Evolutionary conservation across 2,113 vertebrate species (phyloP).

Genomic region (Lutjanus erythropterus): DNA sequence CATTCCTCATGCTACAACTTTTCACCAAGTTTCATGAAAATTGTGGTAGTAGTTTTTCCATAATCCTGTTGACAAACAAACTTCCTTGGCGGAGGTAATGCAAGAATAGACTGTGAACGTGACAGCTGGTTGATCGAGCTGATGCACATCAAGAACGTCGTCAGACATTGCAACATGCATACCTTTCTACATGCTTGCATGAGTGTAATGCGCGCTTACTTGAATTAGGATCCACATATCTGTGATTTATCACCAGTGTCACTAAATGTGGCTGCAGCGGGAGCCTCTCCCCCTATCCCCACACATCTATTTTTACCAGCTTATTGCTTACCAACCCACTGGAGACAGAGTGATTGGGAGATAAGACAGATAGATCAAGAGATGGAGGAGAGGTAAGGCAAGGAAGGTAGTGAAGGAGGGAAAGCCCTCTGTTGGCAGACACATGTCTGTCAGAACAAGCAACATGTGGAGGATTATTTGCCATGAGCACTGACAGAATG

Average conservation of each 20-base stretch:
- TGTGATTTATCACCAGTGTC: slow-evolving; percentile 83
- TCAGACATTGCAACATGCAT: neutral
- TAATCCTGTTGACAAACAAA: too few relatives aligned
- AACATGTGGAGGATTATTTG: slow-evolving; percentile 19
- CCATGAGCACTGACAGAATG: neutral
- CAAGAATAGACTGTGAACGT: neutral
- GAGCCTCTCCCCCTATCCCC: slow-evolving; percentile 58
- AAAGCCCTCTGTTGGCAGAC: slow-evolving; percentile 36
- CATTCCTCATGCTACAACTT: too few relatives aligned
- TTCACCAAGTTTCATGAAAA: too few relatives aligned
- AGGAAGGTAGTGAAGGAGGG: slow-evolving; percentile 27
- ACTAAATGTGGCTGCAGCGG: slow-evolving; percentile 68
- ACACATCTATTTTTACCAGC: slow-evolving; percentile 79
- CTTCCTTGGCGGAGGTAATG: too few relatives aligned
- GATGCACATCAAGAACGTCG: slow-evolving; percentile 11
- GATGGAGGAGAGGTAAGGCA: slow-evolving; percentile 21
- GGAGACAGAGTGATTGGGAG: slow-evolving; percentile 65
- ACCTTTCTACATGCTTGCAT: slow-evolving; percentile 10
- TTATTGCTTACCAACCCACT: slow-evolving; percentile 72
- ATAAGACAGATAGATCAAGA: slow-evolving; percentile 51
- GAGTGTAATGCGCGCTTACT: slow-evolving; percentile 38
- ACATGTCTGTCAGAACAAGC: slow-evolving; percentile 11
- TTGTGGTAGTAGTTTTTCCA: too few relatives aligned
- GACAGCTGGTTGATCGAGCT: neutral
- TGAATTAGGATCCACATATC: slow-evolving; percentile 51